Evolutionary conservation across 2,797 vertebrate genomes (phyloP).

Genomic region (Taeniopygia guttata): DNA sequence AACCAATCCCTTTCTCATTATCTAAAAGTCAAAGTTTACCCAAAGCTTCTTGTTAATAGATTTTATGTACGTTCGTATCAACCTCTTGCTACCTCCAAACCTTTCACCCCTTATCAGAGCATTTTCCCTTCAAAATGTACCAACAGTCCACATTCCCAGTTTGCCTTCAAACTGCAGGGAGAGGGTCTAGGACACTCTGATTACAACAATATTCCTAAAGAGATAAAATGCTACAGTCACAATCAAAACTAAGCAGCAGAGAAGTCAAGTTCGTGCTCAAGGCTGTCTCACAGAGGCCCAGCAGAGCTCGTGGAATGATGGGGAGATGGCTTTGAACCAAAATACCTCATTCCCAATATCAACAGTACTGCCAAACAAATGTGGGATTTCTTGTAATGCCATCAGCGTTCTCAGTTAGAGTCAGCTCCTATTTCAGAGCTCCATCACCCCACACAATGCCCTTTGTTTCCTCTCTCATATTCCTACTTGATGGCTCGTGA

Average conservation of each 20-base stretch:
- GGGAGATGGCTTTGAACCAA: neutral
- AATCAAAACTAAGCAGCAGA: neutral
- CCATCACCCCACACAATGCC: constrained; percentile 70
- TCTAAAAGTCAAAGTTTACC: neutral
- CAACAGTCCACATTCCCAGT: neutral
- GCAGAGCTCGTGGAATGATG: neutral
- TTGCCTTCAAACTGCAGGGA: neutral
- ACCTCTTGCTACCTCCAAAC: neutral
- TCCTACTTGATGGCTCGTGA: constrained; percentile 76
- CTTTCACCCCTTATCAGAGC: neutral
- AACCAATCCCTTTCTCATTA: neutral
- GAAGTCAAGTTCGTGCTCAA: neutral
- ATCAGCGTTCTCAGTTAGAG: neutral
- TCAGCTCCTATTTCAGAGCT: constrained; percentile 32
- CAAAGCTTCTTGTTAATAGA: neutral
- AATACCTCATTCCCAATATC: rapidly evolving
- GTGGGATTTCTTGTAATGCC: neutral
- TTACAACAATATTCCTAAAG: neutral
- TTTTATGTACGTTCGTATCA: neutral
- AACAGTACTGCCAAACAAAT: neutral
- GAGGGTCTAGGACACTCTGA: neutral
- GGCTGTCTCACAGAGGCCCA: neutral
- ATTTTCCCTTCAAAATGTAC: neutral
- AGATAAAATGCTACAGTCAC: neutral
- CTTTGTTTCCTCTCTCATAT: constrained; percentile 72